phyloP scores from a whole-genome alignment of 2,113 vertebrate genomes.

The Pitta sordida region DNA sequence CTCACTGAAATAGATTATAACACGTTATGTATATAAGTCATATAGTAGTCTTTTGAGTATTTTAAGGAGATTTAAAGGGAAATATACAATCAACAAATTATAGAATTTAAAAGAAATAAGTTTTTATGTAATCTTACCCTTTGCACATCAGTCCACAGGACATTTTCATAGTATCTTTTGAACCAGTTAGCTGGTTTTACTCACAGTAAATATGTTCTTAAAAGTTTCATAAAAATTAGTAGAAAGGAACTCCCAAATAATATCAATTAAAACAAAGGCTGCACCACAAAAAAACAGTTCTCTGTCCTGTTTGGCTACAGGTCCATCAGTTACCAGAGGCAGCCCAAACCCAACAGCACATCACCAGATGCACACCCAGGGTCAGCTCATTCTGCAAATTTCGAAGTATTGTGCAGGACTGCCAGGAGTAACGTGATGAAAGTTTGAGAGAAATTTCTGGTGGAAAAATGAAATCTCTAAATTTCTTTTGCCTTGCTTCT shows the following conservation, averaged over 20 bases:
- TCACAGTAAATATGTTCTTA: background rate
- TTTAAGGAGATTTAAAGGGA: background rate
- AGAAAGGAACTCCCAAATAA: background rate
- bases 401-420: background rate
- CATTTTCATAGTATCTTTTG: background rate
- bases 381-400: background rate
- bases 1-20: background rate
- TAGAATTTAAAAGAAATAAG: background rate
- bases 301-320: background rate
- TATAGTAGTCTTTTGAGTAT: background rate
- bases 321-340: background rate
- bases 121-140: background rate
- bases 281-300: background rate
- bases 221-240: background rate
- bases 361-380: background rate
- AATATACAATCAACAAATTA: background rate
- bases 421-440: fast-evolving
- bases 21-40: background rate
- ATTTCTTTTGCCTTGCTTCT: background rate
- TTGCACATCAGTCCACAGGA: background rate
- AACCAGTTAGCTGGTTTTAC: background rate
- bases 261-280: background rate
- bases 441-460: background rate
- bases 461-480: background rate
- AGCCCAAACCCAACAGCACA: background rate